phyloP scores from a whole-genome alignment of 2,113 vertebrate genomes.

The Myrmecobius fasciatus region DNA sequence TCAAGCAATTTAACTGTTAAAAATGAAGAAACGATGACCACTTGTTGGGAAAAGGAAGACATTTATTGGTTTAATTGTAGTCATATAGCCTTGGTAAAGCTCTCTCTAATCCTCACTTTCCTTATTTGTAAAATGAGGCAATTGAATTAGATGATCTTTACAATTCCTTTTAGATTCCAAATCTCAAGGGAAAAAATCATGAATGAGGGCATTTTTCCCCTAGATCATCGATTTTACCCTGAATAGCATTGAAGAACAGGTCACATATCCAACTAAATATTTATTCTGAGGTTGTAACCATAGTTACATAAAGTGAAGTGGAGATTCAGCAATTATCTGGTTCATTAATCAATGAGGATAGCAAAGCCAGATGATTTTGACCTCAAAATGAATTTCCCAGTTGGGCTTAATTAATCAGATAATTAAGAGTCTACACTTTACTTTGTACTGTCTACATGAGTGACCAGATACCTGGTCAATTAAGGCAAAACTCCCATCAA shows the following conservation, averaged over 20 bases:
- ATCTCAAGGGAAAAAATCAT: neutral
- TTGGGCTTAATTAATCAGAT: slow-evolving; percentile 48
- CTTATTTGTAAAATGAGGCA: neutral
- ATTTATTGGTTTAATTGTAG: neutral
- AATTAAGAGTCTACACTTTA: slow-evolving; percentile 41
- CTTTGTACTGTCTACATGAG: slow-evolving; percentile 38
- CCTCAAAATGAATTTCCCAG: slow-evolving; percentile 41
- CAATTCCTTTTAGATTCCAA: neutral
- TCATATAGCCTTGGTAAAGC: neutral
- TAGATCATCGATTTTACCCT: neutral
- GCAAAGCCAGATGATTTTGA: slow-evolving; percentile 61
- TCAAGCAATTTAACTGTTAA: neutral
- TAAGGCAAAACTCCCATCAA: neutral
- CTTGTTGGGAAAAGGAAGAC: neutral
- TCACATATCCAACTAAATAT: slow-evolving; percentile 26
- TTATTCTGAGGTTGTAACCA: slow-evolving; percentile 52
- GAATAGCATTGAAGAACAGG: neutral
- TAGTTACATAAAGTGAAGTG: slow-evolving; percentile 58
- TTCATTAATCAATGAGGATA: slow-evolving; percentile 58
- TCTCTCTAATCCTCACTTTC: neutral
- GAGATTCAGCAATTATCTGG: slow-evolving; percentile 59
- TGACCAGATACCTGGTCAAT: slow-evolving; percentile 27
- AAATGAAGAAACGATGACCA: neutral
- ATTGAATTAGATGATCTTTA: neutral
- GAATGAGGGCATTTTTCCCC: neutral